Evolutionary conservation across 2,113 vertebrate genomes (phyloP).

Genomic region (Calyptommatus sinebrachiatus): DNA sequence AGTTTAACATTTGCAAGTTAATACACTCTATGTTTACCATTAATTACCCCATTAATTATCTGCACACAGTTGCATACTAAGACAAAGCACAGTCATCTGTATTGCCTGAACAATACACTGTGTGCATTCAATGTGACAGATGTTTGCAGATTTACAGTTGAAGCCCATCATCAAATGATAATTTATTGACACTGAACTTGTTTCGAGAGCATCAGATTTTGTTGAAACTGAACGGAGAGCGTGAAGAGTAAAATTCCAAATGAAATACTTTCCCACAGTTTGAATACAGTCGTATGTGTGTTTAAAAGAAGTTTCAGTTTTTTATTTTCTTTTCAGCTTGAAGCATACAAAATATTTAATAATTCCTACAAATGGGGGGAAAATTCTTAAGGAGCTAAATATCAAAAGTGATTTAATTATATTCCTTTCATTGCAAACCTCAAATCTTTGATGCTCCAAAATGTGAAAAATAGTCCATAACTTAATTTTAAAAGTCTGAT

Average conservation of each 20-base stretch:
- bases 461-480: background rate
- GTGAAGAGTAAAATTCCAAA: conserved; percentile 4
- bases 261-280: background rate
- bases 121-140: conserved; percentile 31
- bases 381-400: conserved; percentile 28
- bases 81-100: conserved; percentile 32
- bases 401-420: background rate
- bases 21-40: conserved; percentile 29
- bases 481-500: conserved; percentile 8
- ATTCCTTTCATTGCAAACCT: background rate
- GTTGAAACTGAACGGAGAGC: conserved; percentile 17
- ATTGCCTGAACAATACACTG: conserved; percentile 33
- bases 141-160: conserved; percentile 32
- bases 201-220: conserved; percentile 16
- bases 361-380: background rate
- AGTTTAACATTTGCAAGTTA: background rate
- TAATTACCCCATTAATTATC: conserved; percentile 50
- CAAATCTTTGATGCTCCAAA: conserved; percentile 9
- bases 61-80: conserved; percentile 40
- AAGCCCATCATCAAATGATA: background rate
- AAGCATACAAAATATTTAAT: conserved; percentile 1
- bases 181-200: conserved; percentile 31
- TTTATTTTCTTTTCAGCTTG: conserved; percentile 23
- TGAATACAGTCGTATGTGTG: background rate
- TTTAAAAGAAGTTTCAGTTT: background rate